Evolutionary conservation across 1,140 invertebrate genomes (phyloP), one percentile per base, ranked within the genome.

Genomic region (Ceratitis capitata): DNA sequence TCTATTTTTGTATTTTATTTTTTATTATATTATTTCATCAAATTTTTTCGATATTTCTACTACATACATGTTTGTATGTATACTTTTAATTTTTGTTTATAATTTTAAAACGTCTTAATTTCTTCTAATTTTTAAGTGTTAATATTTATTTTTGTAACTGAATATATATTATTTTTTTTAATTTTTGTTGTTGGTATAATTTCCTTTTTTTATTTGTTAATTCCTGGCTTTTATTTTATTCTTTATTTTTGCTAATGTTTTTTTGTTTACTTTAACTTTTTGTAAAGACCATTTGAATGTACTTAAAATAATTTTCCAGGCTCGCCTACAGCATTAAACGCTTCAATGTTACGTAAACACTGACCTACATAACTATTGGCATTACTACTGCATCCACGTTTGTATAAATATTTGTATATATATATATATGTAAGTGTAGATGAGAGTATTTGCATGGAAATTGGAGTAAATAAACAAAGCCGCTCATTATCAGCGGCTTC

Each of bases 401-500:
- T 12, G 12, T 32, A 39, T 69, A 19, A 1, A 3, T 69, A 32
- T 69, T 0, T 42, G 64, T 10, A 42, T 74, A 19, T 56, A 56
- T 19, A n/a, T n/a, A 6, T 26, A 23, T 26, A 26, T 23, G 9
- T n/a, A 6, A 23, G 19, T 2, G 69, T 39, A 78, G 7, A 26
- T 45, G 19, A 45, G 35, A 10, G 19, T 45, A 3, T 26, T 2
- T 42, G 39, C 69, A 45, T 42, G 39, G 4, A 74, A 74, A 74
- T 74, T 78, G 42, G 69, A 78, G 69, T 45, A 78, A 45, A 78
- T 78, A 78, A 78, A 78, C 69, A 78, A 45, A 78, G 32, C 29
- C n/a, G 19, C 39, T 78, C 69, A 45, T 78, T 78, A 78, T 78
- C 39, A 26, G 7, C n/a, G 9, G n/a, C 39, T 16, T 26, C 69